These are phyloP conservation scores for Varecia variegata DNA, from an alignment of 2,797 vertebrate species.

Conservation along the genomic window DNA sequence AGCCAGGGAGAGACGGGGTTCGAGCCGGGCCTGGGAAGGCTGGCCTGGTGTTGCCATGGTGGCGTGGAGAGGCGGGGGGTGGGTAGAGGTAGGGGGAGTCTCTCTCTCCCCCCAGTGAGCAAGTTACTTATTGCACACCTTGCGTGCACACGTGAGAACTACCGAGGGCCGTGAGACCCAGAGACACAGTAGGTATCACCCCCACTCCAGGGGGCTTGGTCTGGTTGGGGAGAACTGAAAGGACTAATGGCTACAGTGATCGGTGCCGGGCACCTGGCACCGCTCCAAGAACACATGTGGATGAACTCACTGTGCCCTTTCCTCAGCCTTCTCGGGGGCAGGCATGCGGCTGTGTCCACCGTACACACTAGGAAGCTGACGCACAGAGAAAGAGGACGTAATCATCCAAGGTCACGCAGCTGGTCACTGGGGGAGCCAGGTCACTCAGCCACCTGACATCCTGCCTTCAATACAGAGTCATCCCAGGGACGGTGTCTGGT, in stretches of 20 bases:
- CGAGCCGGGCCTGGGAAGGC: neutral
- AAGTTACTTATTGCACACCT: neutral
- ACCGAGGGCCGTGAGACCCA: neutral
- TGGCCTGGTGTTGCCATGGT: neutral
- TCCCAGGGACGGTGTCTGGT: neutral
- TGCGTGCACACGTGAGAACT: neutral
- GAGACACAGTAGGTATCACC: neutral
- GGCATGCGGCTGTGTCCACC: too few species aligned
- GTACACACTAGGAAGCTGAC: neutral
- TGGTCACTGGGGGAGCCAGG: neutral
- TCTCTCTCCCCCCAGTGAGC: neutral
- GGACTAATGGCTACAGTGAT: rapidly evolving
- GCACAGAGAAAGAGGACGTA: neutral
- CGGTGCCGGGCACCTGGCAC: rapidly evolving
- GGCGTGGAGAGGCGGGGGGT: rapidly evolving
- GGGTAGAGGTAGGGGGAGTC: neutral
- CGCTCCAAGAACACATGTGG: rapidly evolving
- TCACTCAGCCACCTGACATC: neutral
- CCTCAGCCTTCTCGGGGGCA: rapidly evolving
- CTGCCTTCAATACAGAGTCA: neutral
- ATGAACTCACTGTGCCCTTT: neutral
- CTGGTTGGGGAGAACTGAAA: neutral
- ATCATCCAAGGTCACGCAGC: neutral
- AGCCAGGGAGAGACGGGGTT: neutral
- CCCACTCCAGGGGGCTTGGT: rapidly evolving